These are phyloP conservation scores for Montipora capitata DNA, from an alignment of 92 coral and sea anemone species.

Conservation along the genomic window DNA sequence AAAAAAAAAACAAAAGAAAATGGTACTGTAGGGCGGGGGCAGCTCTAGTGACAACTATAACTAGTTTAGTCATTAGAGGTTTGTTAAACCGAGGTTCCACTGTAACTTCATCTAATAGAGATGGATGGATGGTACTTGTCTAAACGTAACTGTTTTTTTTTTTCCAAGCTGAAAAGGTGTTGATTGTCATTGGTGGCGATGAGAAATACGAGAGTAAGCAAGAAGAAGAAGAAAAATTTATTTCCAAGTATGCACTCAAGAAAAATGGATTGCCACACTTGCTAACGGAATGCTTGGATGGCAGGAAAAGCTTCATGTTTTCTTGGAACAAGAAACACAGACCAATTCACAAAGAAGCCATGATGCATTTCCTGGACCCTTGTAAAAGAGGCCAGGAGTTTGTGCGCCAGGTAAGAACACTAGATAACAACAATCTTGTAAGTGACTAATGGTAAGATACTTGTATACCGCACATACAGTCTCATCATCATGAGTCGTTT, in stretches of 20 bases:
- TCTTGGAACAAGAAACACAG: constrained; percentile 66
- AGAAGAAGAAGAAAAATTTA: constrained; percentile 27
- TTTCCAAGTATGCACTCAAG: constrained; percentile 53
- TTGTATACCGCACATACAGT: too few species aligned
- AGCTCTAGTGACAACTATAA: too few species aligned
- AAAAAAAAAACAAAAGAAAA: too few species aligned
- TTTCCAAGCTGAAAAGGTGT: constrained; percentile 32
- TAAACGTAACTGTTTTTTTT: background rate
- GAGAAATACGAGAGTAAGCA: constrained; percentile 46
- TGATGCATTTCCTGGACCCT: constrained; percentile 48
- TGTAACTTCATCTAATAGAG: too few species aligned
- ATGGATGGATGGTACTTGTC: too few species aligned
- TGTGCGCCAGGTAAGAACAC: background rate
- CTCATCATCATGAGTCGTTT: background rate
- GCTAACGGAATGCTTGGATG: constrained; percentile 33
- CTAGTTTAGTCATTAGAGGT: too few species aligned
- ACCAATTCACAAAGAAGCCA: constrained; percentile 53
- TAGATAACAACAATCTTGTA: background rate
- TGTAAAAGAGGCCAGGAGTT: constrained; percentile 35
- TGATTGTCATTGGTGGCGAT: constrained; percentile 59
- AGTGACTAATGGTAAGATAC: background rate
- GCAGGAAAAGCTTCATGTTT: constrained; percentile 48
- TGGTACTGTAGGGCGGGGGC: too few species aligned
- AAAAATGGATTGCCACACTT: constrained; percentile 24
- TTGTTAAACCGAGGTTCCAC: too few species aligned